Evolutionary conservation across 2,113 vertebrate species (phyloP), one percentile per base, ranked within the genome.

Genomic region (Lepisosteus oculatus): DNA sequence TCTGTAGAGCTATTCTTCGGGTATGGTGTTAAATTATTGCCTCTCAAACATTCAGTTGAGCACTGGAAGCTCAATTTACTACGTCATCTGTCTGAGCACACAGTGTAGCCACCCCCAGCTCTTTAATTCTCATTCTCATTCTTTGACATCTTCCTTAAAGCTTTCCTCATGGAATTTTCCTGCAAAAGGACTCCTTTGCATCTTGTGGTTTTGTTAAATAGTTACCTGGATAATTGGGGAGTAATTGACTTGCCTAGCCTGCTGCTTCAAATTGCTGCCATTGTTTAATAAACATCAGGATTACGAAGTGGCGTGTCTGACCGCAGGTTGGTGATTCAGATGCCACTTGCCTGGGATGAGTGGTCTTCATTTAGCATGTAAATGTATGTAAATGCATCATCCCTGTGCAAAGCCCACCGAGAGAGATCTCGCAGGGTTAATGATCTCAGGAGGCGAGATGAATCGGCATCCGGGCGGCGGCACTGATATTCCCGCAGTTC

Each of bases 201-300:
- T 86, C 78, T 80, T 75, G 69, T 70, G 74, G 83, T 72, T 51
- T 51, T 51, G 85, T 83, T 87, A 85, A 82, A 85, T 76, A 84
- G 88, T 72, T 47, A 86, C 73, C 83, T 83, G 79, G 90, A 87
- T 90, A 90, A 90, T 90, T 86, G 88, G 85, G 89, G 82, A 88
- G 74, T 92, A 89, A 94, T 89, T 90, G 90, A 87, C 91, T 51
- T 85, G 85, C 79, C 64, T 93, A 87, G 85, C 85, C 72, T 78
- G 85, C 88, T 89, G 76, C 79, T 72, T 73, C 81, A 68, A 84
- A 81, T 76, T 79, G 79, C 81, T 82, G 85, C 81, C 78, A 81
- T 88, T 75, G 80, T 88, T 91, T 92, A 89, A 87, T 93, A 91
- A 93, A 92, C 86, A 92, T 88, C 76, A 45, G 47, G 87, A 87